phyloP scores from a whole-genome alignment of 2,797 vertebrate genomes.

The Labeo calbasu region DNA sequence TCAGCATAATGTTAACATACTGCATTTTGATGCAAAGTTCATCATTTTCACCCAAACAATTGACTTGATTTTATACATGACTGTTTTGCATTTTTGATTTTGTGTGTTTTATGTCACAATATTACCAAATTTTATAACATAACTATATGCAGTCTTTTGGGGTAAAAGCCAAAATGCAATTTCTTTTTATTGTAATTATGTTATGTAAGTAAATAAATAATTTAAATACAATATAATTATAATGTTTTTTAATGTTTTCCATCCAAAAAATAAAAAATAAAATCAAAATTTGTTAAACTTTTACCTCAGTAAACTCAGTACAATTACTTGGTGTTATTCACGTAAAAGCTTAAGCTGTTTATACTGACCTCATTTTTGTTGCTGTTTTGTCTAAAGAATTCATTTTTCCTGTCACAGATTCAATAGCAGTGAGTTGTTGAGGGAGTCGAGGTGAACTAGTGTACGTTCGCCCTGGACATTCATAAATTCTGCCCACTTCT shows the following conservation, averaged over 20 bases:
- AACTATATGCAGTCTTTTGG: not conserved
- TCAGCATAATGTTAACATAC: not conserved
- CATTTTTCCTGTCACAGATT: not conserved
- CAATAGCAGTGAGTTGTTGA: not conserved
- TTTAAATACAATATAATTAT: not conserved
- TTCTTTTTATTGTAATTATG: not conserved
- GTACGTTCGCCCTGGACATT: not conserved
- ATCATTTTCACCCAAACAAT: not conserved
- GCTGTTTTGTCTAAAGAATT: not conserved
- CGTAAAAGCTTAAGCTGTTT: not conserved
- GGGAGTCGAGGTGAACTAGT: not conserved
- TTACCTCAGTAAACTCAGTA: not conserved
- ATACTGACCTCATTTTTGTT: not conserved
- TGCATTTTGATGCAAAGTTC: not conserved
- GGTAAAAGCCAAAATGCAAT: not conserved
- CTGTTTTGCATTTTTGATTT: not conserved
- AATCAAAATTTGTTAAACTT: not conserved
- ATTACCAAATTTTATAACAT: not conserved
- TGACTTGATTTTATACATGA: not conserved
- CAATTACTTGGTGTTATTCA: not conserved
- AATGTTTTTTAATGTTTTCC: not conserved
- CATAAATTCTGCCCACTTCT: constrained; percentile 1
- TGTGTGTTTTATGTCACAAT: not conserved
- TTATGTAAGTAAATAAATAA: not conserved
- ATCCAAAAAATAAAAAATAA: no score